These are phyloP conservation scores for Premnoplex brunnescens DNA, from an alignment of 2,797 vertebrate genomes.

Conservation along the genomic window DNA sequence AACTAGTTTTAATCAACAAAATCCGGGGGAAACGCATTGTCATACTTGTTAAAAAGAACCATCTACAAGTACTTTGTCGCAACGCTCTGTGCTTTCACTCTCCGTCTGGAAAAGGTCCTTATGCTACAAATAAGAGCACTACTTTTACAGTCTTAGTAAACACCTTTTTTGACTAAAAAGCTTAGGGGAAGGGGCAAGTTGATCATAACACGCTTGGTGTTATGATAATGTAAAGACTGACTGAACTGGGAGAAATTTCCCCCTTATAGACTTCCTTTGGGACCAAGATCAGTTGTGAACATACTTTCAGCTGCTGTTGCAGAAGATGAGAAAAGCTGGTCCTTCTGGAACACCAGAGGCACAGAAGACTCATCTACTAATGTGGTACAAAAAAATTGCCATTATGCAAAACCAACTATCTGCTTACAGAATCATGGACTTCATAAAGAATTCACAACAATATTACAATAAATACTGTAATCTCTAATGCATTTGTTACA, in stretches of 20 bases:
- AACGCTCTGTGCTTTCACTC: neutral
- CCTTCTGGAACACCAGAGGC: neutral
- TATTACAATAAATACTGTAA: neutral
- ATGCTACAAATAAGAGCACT: neutral
- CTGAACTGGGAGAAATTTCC: neutral
- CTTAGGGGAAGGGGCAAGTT: neutral
- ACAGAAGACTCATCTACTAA: neutral
- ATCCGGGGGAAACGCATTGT: neutral
- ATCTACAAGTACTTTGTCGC: neutral
- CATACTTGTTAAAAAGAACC: fast-evolving
- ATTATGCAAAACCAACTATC: neutral
- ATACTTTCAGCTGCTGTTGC: neutral
- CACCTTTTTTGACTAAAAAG: neutral
- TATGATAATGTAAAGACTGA: neutral
- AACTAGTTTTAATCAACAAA: neutral
- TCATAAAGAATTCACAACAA: neutral
- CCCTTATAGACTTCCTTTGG: neutral
- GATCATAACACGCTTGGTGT: neutral
- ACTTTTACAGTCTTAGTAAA: neutral
- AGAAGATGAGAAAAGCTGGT: neutral
- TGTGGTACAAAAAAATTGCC: neutral
- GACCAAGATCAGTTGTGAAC: neutral
- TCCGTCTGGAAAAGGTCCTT: neutral
- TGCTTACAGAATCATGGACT: neutral
- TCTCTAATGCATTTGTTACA: neutral